A percentile compares a stretch with the other conserved stretches of the same genome.
phyloP scores from a whole-genome alignment of 2,888 invertebrate species.

The Oscheius sp. region DNA sequence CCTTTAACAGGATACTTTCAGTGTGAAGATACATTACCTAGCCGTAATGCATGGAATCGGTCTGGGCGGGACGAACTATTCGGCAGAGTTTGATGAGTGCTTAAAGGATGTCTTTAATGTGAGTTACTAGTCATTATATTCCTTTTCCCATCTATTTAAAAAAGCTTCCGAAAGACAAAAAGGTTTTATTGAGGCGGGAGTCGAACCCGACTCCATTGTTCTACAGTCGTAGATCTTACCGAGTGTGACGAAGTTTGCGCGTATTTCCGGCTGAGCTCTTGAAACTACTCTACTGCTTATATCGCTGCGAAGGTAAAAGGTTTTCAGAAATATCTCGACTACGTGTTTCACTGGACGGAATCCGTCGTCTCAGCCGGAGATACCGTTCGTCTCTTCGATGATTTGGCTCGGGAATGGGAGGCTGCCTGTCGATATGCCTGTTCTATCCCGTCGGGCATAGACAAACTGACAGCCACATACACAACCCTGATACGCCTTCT shows the following conservation, averaged over 20 bases:
- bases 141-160: too few relatives aligned
- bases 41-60: slow-evolving; percentile 42
- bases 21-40: slow-evolving; percentile 47
- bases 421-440: slow-evolving; percentile 43
- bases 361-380: slow-evolving; percentile 34
- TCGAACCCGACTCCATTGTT: too few relatives aligned
- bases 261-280: neutral
- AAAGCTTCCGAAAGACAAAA: too few relatives aligned
- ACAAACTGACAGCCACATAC: slow-evolving; percentile 38
- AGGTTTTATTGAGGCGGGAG: too few relatives aligned
- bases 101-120: slow-evolving; percentile 49
- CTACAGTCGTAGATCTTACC: too few relatives aligned
- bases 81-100: slow-evolving; percentile 45
- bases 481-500: slow-evolving; percentile 1
- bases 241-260: too few relatives aligned
- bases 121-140: neutral
- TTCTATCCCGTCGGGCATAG: slow-evolving; percentile 42
- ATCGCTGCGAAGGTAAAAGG: neutral
- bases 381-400: slow-evolving; percentile 15
- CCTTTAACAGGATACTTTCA: neutral
- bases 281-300: neutral
- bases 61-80: slow-evolving; percentile 41
- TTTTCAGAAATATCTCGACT: slow-evolving; percentile 51
- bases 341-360: slow-evolving; percentile 49
- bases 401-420: slow-evolving; percentile 48